A percentile compares a stretch with the other conserved stretches of the same genome.
These are phyloP conservation scores for Zootermopsis nevadensis DNA, from an alignment of 2,888 invertebrate species.

Conservation along the genomic window DNA sequence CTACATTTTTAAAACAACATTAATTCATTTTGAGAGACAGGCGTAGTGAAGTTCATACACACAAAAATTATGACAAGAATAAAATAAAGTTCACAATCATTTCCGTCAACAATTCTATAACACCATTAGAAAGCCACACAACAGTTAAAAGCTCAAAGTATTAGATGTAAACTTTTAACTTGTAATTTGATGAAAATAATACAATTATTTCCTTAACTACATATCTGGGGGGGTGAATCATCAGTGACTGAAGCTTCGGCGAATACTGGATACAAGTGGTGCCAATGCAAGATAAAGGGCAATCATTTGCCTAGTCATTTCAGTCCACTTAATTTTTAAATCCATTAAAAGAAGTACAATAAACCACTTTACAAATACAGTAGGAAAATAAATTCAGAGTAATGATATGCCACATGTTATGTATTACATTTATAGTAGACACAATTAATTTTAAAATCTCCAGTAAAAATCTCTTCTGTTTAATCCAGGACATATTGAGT, in stretches of 20 bases:
- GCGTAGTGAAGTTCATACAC: neutral
- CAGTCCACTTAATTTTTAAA: conserved; percentile 6
- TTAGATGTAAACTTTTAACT: neutral
- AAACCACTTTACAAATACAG: conserved; percentile 17
- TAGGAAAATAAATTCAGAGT: neutral
- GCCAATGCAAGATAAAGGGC: neutral
- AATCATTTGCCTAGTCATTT: neutral
- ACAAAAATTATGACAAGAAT: conserved; percentile 4
- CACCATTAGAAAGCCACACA: conserved; percentile 23
- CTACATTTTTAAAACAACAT: conserved; percentile 18
- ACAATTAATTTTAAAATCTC: conserved; percentile 25
- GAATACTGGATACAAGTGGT: conserved; percentile 27
- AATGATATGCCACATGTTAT: conserved; percentile 23
- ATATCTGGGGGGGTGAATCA: neutral
- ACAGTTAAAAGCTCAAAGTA: conserved; percentile 35
- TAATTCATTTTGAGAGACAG: neutral
- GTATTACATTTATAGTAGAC: neutral
- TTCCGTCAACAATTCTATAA: neutral
- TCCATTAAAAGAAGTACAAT: conserved; percentile 15
- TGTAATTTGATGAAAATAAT: conserved; percentile 5
- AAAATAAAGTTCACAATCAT: conserved; percentile 15
- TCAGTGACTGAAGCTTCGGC: conserved; percentile 28
- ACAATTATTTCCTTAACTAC: neutral
- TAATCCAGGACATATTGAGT: neutral
- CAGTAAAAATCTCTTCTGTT: conserved; percentile 12